Percentiles rank a stretch among this genome's conserved stretches.
Evolutionary conservation across 1,140 invertebrate genomes (phyloP).

Genomic region (Dinothrombium tinctorium): DNA sequence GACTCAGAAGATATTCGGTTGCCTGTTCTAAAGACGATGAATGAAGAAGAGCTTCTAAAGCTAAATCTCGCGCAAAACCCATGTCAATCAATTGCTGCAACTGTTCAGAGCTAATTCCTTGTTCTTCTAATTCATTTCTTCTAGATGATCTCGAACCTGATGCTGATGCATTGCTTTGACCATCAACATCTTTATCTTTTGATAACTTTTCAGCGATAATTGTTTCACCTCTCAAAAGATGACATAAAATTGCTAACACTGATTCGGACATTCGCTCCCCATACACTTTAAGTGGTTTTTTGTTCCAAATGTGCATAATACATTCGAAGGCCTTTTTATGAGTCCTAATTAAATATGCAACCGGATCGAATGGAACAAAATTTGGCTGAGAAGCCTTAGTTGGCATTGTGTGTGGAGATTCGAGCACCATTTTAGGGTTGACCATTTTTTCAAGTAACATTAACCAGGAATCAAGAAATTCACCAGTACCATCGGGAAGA

Average conservation of each 20-base stretch:
- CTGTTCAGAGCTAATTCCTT: constrained; percentile 13
- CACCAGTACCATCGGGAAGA: constrained; percentile 35
- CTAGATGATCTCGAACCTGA: constrained; percentile 2
- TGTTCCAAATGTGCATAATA: constrained; percentile 51
- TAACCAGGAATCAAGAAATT: constrained; percentile 67
- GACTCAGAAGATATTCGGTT: constrained; percentile 54
- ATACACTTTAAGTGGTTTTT: constrained; percentile 46
- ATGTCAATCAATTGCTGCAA: constrained; percentile 51
- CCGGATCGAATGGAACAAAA: constrained; percentile 36
- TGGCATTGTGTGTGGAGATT: constrained; percentile 51
- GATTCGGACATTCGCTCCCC: constrained; percentile 55
- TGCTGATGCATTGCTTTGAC: not conserved
- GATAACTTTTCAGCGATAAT: constrained; percentile 29
- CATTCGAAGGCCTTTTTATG: constrained; percentile 56
- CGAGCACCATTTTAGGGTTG: constrained; percentile 55
- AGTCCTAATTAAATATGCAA: constrained; percentile 49
- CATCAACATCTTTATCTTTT: constrained; percentile 9
- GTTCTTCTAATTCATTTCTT: constrained; percentile 12
- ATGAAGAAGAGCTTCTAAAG: constrained; percentile 43
- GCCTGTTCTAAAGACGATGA: constrained; percentile 48
- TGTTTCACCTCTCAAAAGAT: constrained; percentile 51
- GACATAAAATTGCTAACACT: constrained; percentile 50
- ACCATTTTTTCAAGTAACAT: constrained; percentile 65
- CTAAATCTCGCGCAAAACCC: constrained; percentile 50
- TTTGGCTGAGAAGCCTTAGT: constrained; percentile 27